Conservation (phyloP, 2,797 vertebrate genomes). For the Pygocentrus nattereri region DNA sequence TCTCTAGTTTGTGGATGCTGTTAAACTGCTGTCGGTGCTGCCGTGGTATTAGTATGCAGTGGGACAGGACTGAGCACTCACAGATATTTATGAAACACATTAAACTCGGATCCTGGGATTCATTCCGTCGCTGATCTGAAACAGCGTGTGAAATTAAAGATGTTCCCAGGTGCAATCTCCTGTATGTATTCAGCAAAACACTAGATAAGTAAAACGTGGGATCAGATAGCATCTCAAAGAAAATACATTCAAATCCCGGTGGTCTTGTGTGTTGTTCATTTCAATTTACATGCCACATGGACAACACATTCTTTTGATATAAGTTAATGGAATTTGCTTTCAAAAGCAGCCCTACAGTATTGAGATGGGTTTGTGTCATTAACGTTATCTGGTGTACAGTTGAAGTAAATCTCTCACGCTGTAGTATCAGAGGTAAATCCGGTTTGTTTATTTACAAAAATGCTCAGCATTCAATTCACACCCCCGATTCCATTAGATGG, state of each 20-base stretch:
- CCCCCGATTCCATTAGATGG: slow-evolving; percentile 58
- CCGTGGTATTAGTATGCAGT: slow-evolving; percentile 49
- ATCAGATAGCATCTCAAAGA: slow-evolving; percentile 48
- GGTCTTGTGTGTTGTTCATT: slow-evolving; percentile 42
- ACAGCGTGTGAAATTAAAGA: slow-evolving; percentile 77
- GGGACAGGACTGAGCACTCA: slow-evolving; percentile 34
- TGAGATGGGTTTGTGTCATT: slow-evolving; percentile 20
- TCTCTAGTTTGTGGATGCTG: slow-evolving; percentile 32
- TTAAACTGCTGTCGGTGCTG: slow-evolving; percentile 32
- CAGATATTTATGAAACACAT: slow-evolving; percentile 64
- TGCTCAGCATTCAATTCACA: slow-evolving; percentile 62
- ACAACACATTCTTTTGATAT: slow-evolving; percentile 39
- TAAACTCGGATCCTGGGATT: slow-evolving; percentile 61
- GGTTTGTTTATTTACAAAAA: slow-evolving; percentile 58
- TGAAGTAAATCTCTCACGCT: slow-evolving; percentile 28
- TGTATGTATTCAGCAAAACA: slow-evolving; percentile 61
- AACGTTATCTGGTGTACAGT: slow-evolving; percentile 7
- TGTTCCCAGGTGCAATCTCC: slow-evolving; percentile 61
- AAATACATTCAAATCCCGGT: slow-evolving; percentile 9
- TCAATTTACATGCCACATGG: slow-evolving; percentile 13
- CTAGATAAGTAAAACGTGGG: no score
- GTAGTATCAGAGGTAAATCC: slow-evolving; percentile 42
- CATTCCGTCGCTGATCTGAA: slow-evolving; percentile 70
- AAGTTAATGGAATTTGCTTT: slow-evolving; percentile 34
- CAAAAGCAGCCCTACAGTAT: neutral